Evolutionary conservation across 2,113 vertebrate genomes (phyloP).

Genomic region (Syngnathus scovelli): DNA sequence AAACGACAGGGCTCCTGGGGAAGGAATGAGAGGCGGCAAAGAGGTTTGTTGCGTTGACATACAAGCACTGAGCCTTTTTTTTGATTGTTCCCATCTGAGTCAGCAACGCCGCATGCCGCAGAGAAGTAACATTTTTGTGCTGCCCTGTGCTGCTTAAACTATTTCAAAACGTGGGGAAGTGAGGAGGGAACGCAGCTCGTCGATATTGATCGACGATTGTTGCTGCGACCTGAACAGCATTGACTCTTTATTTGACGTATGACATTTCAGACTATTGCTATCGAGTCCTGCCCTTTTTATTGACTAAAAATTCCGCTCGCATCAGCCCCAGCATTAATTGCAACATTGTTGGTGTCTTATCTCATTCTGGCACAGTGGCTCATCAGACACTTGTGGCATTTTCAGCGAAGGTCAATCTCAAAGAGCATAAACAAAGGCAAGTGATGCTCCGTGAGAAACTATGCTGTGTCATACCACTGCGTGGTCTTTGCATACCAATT

Average conservation of each 20-base stretch:
- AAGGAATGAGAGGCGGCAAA: neutral
- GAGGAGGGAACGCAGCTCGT: neutral
- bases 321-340: constrained; percentile 49
- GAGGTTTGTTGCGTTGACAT: constrained; percentile 6
- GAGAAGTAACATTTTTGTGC: neutral
- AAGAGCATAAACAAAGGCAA: constrained; percentile 42
- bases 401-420: constrained; percentile 52
- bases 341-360: constrained; percentile 55
- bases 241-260: neutral
- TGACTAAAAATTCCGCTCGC: constrained; percentile 33
- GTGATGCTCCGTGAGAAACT: constrained; percentile 37
- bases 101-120: neutral
- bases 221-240: neutral
- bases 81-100: constrained; percentile 9
- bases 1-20: constrained; percentile 1
- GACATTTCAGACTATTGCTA: constrained; percentile 1
- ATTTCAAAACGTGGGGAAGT: neutral
- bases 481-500: constrained; percentile 34
- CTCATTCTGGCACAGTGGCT: constrained; percentile 38
- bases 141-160: too few species aligned
- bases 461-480: constrained; percentile 21
- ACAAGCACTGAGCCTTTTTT: neutral
- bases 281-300: constrained; percentile 25
- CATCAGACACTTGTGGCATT: constrained; percentile 38
- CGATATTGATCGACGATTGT: neutral